Conservation (phyloP, 2,888 invertebrate species). For the Drosophila kanekoi region DNA sequence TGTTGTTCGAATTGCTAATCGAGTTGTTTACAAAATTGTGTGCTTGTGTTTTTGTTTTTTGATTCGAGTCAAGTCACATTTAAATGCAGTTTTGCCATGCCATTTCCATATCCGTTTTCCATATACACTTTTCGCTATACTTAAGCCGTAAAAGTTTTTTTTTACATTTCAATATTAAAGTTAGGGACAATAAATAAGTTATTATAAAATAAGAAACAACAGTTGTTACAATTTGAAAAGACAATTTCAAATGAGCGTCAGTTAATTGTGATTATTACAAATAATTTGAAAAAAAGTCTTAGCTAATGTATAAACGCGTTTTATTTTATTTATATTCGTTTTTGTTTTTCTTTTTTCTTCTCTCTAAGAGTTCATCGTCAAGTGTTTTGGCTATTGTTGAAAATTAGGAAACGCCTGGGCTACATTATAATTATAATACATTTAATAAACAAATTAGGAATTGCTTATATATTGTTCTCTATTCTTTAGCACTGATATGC, state of each 20-base stretch:
- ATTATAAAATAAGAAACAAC: conserved; percentile 79
- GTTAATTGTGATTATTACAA: conserved; percentile 36
- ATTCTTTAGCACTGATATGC: conserved; percentile 61
- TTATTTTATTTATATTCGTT: conserved; percentile 1
- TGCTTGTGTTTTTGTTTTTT: conserved; percentile 55
- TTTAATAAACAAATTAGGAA: conserved; percentile 67
- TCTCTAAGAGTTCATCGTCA: conserved; percentile 63
- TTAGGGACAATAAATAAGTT: conserved; percentile 80
- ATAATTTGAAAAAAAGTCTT: conserved; percentile 40
- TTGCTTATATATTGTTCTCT: conserved; percentile 40
- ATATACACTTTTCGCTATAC: conserved; percentile 63
- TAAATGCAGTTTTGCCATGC: conserved; percentile 71
- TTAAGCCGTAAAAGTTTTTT: conserved; percentile 76
- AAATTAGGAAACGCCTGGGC: conserved; percentile 58
- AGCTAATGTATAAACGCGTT: conserved; percentile 59
- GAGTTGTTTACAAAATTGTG: conserved; percentile 61
- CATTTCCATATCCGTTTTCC: conserved; percentile 58
- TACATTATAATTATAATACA: conserved; percentile 79
- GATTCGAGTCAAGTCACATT: conserved; percentile 75
- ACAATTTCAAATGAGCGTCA: conserved; percentile 50
- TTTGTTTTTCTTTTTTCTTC: conserved; percentile 1
- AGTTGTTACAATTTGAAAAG: conserved; percentile 70
- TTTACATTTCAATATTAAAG: conserved; percentile 73
- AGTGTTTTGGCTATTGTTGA: conserved; percentile 47
- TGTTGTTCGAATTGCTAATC: conserved; percentile 46